Evolutionary conservation across 2,797 vertebrate genomes (phyloP).

Genomic region (Eidolon dupreanum): DNA sequence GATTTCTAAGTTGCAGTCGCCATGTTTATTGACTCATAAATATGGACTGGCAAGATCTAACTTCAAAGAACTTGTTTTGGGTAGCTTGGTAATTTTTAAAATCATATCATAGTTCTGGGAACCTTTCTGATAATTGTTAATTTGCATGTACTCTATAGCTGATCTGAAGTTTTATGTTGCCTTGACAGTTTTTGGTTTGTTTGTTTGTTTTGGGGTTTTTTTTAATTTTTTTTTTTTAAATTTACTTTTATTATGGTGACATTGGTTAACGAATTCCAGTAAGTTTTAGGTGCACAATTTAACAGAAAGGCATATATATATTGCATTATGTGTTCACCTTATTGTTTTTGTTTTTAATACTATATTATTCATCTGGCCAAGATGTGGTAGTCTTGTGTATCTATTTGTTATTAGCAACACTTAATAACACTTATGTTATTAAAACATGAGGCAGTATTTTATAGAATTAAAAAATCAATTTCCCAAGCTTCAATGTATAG

Average conservation of each 20-base stretch:
- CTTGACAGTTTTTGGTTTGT: not conserved
- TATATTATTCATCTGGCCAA: not conserved
- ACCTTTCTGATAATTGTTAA: constrained; percentile 18
- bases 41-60: not conserved
- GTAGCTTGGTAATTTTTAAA: constrained; percentile 31
- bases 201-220: not conserved
- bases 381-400: not conserved
- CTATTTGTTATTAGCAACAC: not conserved
- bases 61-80: not conserved
- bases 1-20: not conserved
- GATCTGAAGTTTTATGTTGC: not conserved
- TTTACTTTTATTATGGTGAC: too few species aligned
- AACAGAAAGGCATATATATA: too few species aligned
- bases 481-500: not conserved
- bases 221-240: not conserved
- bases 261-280: too few species aligned
- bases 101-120: not conserved
- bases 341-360: not conserved
- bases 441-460: not conserved
- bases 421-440: not conserved
- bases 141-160: not conserved
- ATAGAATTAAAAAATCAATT: constrained; percentile 1
- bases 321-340: not conserved
- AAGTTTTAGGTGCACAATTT: too few species aligned
- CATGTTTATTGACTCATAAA: not conserved